Percentiles rank a stretch among this genome's conserved stretches.
Conservation (phyloP, 2,888 invertebrate genomes). For the Muschampia plurimacula region DNA sequence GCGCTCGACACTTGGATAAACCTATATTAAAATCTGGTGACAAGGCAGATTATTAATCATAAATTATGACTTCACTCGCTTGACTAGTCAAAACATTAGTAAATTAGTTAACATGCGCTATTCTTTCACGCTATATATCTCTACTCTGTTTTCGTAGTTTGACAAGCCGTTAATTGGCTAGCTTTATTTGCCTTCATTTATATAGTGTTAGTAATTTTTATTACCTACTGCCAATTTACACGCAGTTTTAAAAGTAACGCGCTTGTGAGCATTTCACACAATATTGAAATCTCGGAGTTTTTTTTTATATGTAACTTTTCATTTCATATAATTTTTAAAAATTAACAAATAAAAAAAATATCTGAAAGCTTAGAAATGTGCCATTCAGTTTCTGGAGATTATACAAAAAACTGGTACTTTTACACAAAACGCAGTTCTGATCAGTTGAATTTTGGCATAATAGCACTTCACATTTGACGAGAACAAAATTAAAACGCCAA, state of each 20-base stretch:
- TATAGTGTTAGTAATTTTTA: conserved; percentile 33
- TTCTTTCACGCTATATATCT: conserved; percentile 28
- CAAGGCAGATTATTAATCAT: conserved; percentile 39
- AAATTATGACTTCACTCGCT: conserved; percentile 33
- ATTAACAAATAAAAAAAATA: background rate
- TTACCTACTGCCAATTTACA: conserved; percentile 30
- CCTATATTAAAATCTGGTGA: conserved; percentile 43
- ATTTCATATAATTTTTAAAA: too few relatives aligned
- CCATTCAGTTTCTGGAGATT: conserved; percentile 12
- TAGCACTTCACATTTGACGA: conserved; percentile 53
- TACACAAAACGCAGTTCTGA: conserved; percentile 20
- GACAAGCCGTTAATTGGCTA: conserved; percentile 46
- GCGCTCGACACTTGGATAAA: conserved; percentile 36
- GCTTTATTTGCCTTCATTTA: conserved; percentile 42
- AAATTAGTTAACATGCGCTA: conserved; percentile 26
- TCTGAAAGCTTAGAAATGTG: conserved; percentile 28
- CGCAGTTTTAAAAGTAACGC: conserved; percentile 19
- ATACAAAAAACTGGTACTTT: conserved; percentile 10
- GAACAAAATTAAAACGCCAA: conserved; percentile 58
- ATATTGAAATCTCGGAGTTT: background rate
- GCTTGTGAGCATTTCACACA: conserved; percentile 12
- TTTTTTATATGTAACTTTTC: background rate
- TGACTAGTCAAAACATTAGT: conserved; percentile 38
- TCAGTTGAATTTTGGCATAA: conserved; percentile 23
- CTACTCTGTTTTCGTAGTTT: conserved; percentile 42